Evolutionary conservation across 2,888 invertebrate genomes (phyloP).

Genomic region (Coenonympha arcania): DNA sequence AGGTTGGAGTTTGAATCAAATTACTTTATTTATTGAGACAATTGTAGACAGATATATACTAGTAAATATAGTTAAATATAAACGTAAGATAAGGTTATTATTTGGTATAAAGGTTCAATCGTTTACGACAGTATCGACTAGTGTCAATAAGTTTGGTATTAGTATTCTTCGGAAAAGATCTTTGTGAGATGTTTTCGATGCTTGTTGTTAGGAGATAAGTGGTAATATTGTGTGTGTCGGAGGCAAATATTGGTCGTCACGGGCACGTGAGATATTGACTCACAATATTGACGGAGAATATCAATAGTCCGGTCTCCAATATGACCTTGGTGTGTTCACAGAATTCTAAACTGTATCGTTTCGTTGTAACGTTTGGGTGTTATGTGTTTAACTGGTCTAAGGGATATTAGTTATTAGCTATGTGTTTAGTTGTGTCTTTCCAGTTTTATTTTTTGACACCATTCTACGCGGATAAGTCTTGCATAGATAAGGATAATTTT

Average conservation of each 20-base stretch:
- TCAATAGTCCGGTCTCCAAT: slow-evolving; percentile 56
- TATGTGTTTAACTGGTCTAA: background rate
- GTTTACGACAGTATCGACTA: slow-evolving; percentile 48
- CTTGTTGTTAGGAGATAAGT: slow-evolving; percentile 65
- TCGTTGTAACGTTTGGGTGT: slow-evolving; percentile 1
- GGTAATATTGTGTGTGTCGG: slow-evolving; percentile 69
- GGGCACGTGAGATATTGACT: slow-evolving; percentile 69
- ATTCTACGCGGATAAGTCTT: too few species aligned
- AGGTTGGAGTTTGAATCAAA: too few species aligned
- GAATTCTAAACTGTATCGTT: slow-evolving; percentile 18
- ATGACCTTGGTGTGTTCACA: slow-evolving; percentile 46
- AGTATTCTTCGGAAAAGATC: slow-evolving; percentile 47
- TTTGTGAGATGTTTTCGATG: slow-evolving; percentile 57
- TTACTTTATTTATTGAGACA: too few species aligned
- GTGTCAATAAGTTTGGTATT: slow-evolving; percentile 53
- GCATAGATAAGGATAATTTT: too few species aligned
- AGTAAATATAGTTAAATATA: too few species aligned
- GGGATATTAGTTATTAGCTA: background rate
- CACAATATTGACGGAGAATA: slow-evolving; percentile 63
- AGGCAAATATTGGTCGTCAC: slow-evolving; percentile 66
- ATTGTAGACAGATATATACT: too few species aligned
- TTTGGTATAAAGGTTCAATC: slow-evolving; percentile 33
- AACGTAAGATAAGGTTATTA: slow-evolving; percentile 14
- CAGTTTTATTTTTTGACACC: background rate
- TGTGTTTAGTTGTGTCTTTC: background rate